phyloP scores from a whole-genome alignment of 2,797 vertebrate genomes.

The Galaxias olidus region DNA sequence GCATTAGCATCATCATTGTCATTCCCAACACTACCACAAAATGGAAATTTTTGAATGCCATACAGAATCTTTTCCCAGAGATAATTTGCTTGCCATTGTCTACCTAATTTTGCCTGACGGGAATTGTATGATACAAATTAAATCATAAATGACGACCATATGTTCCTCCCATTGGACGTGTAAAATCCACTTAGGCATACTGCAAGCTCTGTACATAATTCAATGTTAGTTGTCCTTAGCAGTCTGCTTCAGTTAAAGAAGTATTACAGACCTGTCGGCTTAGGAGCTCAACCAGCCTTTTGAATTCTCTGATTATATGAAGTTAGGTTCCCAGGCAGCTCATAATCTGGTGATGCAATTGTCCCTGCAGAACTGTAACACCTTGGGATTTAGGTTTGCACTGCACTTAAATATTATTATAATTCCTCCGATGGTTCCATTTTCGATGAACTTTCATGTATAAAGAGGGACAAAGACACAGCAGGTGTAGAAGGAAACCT shows the following conservation, averaged over 20 bases:
- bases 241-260: constrained; percentile 63
- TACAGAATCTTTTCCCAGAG: no score
- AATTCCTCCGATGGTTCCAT: not conserved
- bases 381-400: constrained; percentile 22
- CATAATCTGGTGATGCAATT: constrained; percentile 68
- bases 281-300: constrained; percentile 60
- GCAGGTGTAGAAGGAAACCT: no score
- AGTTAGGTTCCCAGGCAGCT: constrained; percentile 38
- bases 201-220: constrained; percentile 62
- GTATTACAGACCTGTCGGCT: constrained; percentile 67
- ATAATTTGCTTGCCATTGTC: no score
- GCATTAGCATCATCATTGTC: no score
- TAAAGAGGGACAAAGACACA: no score
- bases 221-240: constrained; percentile 59
- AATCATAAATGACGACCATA: constrained; percentile 42
- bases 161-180: constrained; percentile 68
- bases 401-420: constrained; percentile 28
- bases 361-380: constrained; percentile 48
- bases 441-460: no score
- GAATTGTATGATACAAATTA: constrained; percentile 23
- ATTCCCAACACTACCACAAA: no score
- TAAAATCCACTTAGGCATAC: constrained; percentile 66
- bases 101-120: not conserved
- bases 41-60: no score
- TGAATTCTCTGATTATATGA: constrained; percentile 64